Evolutionary conservation across 2,797 vertebrate species (phyloP), one percentile per base, ranked within the genome.

Genomic region (Taenioides sp.): DNA sequence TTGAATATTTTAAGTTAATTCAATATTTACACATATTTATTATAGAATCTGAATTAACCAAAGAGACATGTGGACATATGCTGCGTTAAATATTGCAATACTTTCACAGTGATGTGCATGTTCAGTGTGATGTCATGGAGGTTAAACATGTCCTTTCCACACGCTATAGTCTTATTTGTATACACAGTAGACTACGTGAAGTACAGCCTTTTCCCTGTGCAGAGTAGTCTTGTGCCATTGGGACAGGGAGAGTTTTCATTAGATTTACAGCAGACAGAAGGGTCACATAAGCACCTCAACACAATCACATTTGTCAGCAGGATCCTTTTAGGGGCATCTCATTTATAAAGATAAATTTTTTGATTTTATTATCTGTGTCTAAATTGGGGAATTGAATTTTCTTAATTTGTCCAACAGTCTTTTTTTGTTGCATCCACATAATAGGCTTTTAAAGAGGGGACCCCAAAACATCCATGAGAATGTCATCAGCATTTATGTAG

Each of bases 301-400:
- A 95, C 95, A 96, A 98, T 99, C 93, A 79, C 94, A 96, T 98
- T 97, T 97, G 96, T 96, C 96, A 95, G 95, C 94, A 86, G 94
- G 95, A 97, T 97, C 96, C 96, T 95, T 97, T 97, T 97, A 97
- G 96, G 95, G 95, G 94, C 96, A 97, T 97, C 97, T 98, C 96
- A 98, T 98, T 98, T 98, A n/a, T n/a, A 97, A 94, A 80, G 94
- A 86, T 64, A 93, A 96, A 96, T 95, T 96, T 95, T 95, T 94
- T 96, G 95, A 99, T 98, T 97, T 95, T 95, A 97, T 99, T 98
- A 97, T 75, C 92, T 90, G 86, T 95, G 87, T 95, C 93, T 95
- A 96, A 96, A 95, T 94, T 95, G 95, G 89, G 94, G 95, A 96
- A 96, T 99, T 96, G 94, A 95, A 98, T 99, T 98, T 97, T 92